Evolutionary conservation across 2,888 invertebrate genomes (phyloP).

Genomic region (Ophion ellenae): DNA sequence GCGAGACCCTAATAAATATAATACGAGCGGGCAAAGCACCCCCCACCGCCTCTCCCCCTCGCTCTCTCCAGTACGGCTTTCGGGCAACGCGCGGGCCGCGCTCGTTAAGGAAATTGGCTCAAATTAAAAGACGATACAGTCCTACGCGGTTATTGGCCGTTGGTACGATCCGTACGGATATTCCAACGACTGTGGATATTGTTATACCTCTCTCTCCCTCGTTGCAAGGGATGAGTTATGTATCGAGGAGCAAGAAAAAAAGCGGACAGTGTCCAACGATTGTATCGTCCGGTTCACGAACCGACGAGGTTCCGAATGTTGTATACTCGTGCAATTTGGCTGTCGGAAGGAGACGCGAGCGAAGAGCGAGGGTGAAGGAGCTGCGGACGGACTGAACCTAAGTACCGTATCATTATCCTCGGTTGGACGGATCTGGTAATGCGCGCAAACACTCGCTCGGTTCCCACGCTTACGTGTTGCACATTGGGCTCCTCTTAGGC

Average conservation of each 20-base stretch:
- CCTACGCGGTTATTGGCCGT: slow-evolving; percentile 16
- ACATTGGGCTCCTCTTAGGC: slow-evolving; percentile 61
- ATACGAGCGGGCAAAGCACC: too few relatives aligned
- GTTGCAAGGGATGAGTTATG: neutral
- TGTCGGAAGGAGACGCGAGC: slow-evolving; percentile 64
- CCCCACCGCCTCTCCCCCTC: too few relatives aligned
- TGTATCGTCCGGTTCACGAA: slow-evolving; percentile 11
- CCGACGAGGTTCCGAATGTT: slow-evolving; percentile 30
- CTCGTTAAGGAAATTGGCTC: too few relatives aligned
- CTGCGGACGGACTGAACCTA: slow-evolving; percentile 52
- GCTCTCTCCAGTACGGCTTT: too few relatives aligned
- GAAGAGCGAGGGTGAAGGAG: neutral
- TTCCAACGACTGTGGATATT: neutral
- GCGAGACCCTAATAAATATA: too few relatives aligned
- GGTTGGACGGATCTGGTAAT: slow-evolving; percentile 75
- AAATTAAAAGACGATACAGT: too few relatives aligned
- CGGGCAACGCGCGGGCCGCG: too few relatives aligned
- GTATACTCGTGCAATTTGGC: slow-evolving; percentile 68
- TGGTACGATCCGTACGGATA: too few relatives aligned
- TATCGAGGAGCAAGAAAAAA: slow-evolving; percentile 24
- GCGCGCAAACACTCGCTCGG: slow-evolving; percentile 70
- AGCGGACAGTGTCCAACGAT: slow-evolving; percentile 19
- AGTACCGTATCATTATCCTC: slow-evolving; percentile 74
- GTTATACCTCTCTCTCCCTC: neutral
- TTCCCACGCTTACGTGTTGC: slow-evolving; percentile 75